These are phyloP conservation scores for Nipponia nippon DNA, from an alignment of 2,113 vertebrate species.

Conservation along the genomic window DNA sequence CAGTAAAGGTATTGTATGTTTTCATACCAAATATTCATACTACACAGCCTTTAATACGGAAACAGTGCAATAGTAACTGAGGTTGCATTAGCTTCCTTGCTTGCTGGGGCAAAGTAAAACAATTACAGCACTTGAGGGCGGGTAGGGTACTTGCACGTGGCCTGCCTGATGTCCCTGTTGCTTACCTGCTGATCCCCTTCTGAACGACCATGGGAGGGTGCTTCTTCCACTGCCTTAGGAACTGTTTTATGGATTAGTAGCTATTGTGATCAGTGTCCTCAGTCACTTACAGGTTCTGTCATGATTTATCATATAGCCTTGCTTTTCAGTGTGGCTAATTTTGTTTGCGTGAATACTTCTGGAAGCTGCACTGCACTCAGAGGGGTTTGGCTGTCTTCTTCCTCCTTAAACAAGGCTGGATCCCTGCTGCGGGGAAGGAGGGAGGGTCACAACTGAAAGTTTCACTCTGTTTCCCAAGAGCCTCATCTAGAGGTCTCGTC, in stretches of 20 bases:
- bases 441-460: not conserved
- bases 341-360: not conserved
- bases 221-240: not conserved
- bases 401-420: not conserved
- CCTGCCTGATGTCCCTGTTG: not conserved
- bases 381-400: not conserved
- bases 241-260: not conserved
- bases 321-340: fast-evolving
- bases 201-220: not conserved
- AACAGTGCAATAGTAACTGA: not conserved
- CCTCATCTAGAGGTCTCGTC: not conserved
- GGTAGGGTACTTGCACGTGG: not conserved
- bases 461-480: not conserved
- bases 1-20: conserved; percentile 84
- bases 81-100: not conserved
- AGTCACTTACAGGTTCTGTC: not conserved
- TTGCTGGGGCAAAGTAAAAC: not conserved
- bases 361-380: not conserved
- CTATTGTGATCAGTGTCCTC: not conserved
- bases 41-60: not conserved
- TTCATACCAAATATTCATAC: not conserved
- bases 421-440: not conserved
- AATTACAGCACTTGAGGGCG: not conserved
- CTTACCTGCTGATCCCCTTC: not conserved
- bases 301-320: not conserved